Base-by-base conservation (phyloP, 2,797 vertebrate genomes). In the Chelon auratus region DNA sequence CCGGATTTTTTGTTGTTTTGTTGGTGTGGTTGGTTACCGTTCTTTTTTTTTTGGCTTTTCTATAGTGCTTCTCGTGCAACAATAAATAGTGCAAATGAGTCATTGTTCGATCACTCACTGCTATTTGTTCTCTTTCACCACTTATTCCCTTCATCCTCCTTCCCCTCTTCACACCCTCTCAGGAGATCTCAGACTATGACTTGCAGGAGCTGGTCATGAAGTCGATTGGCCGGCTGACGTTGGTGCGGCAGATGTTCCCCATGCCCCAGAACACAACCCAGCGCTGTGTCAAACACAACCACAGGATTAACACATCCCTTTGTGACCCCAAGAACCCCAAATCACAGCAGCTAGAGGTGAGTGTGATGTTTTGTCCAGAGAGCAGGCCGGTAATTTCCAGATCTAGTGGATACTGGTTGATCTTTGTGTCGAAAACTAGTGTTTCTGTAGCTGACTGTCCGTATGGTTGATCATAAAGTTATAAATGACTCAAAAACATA, bases 191-290 rank as follows among this genome's bases (percentile, higher is more conserved):
- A 0, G 97, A 99, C 83, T 91, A 94, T 70, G 97, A 99, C 61
- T 92, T 99, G 64, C 97, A 99, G 88, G 98, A 99, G 78, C 90
- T 99, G 73, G 98, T 99, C 75, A 95, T 97, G 94, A 98, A 97
- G 92, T 99, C 98, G 12, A 97, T 99, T 36, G 98, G 98, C 57
- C 96, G 98, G 72, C 89, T 99, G 89, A 99, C 98, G 4, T 89
- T 99, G 88, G 95, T 99, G 86, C 95, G 98, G 1, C 98, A 99
- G 94, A 97, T 95, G 0, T 99, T 99, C 92, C 97, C 97, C 56
- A 93, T 97, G 70, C 95, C 97, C n/a, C 97, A 97, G 77, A 99
- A 99, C 85, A 88, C 93, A 79, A 98, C 96, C 78, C 97, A 99
- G 86, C 95, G 97, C 71, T 99, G 98, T 90, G 96, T 97, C 86